A percentile compares a stretch with the other conserved stretches of the same genome.
phyloP scores from a whole-genome alignment of 2,113 vertebrate genomes.

The Sceloporus undulatus region DNA sequence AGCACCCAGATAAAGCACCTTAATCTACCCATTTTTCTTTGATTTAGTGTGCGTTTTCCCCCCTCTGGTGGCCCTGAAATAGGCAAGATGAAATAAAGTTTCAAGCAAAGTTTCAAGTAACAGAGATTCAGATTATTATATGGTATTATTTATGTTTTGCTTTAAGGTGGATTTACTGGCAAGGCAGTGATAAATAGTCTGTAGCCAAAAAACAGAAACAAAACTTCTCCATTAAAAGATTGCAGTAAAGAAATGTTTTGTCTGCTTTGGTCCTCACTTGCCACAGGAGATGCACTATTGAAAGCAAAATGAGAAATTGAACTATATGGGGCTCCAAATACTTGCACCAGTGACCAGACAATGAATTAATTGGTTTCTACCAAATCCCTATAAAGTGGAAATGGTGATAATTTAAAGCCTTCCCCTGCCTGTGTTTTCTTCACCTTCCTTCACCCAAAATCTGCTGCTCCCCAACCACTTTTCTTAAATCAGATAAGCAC shows the following conservation, averaged over 20 bases:
- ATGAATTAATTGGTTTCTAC: neutral
- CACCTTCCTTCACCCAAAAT: neutral
- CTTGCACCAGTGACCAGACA: neutral
- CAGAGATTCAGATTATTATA: rapidly evolving
- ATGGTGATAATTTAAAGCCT: neutral
- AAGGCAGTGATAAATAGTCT: neutral
- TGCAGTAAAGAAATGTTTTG: neutral
- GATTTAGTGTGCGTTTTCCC: neutral
- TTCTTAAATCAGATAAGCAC: neutral
- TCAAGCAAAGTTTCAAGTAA: constrained; percentile 1
- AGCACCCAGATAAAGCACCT: neutral
- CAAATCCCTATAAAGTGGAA: neutral
- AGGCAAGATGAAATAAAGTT: neutral
- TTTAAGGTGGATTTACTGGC: neutral
- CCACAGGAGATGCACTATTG: neutral
- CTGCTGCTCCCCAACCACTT: neutral
- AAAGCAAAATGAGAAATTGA: neutral
- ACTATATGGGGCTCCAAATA: neutral
- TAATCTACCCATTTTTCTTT: neutral
- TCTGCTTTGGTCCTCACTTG: neutral
- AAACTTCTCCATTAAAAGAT: neutral
- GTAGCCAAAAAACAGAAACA: neutral
- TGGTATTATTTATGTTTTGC: neutral
- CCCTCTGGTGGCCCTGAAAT: neutral
- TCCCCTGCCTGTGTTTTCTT: neutral